A percentile compares a stretch with the other conserved stretches of the same genome.
Evolutionary conservation across 2,113 vertebrate genomes (phyloP).

Genomic region (Kobus ellipsiprymnus): DNA sequence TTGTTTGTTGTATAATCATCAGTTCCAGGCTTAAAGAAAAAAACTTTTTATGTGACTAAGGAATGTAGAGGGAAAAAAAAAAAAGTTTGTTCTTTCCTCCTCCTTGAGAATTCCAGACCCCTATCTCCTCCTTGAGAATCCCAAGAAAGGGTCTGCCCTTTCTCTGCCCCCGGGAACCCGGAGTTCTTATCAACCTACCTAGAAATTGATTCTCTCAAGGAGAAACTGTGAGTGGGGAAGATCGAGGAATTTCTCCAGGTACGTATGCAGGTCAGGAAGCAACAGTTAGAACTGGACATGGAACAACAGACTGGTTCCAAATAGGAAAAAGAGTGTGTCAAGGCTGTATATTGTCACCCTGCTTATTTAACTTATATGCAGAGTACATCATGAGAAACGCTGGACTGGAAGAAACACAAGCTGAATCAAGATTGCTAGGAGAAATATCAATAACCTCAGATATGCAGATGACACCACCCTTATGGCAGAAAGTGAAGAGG

Average conservation of each 20-base stretch:
- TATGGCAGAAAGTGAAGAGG: no score
- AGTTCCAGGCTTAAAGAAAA: not conserved
- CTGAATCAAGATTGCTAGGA: no score
- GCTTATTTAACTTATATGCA: no score
- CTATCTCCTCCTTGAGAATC: not conserved
- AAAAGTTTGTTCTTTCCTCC: not conserved
- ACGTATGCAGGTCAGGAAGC: no score
- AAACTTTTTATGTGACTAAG: not conserved
- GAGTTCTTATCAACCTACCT: not conserved
- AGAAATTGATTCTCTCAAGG: not conserved
- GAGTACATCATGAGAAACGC: no score
- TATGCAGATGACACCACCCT: no score
- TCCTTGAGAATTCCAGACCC: not conserved
- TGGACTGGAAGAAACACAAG: no score
- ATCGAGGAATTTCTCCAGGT: not conserved
- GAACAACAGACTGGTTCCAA: no score
- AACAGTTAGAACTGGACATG: no score
- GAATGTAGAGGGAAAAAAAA: not conserved
- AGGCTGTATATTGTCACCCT: no score
- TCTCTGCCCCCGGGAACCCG: fast-evolving
- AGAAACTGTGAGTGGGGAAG: not conserved
- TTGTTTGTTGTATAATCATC: not conserved
- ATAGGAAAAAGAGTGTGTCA: no score
- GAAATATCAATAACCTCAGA: no score
- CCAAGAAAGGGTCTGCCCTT: not conserved